Conservation (phyloP, 2,113 vertebrate genomes). For the Pachyramphus minor region DNA sequence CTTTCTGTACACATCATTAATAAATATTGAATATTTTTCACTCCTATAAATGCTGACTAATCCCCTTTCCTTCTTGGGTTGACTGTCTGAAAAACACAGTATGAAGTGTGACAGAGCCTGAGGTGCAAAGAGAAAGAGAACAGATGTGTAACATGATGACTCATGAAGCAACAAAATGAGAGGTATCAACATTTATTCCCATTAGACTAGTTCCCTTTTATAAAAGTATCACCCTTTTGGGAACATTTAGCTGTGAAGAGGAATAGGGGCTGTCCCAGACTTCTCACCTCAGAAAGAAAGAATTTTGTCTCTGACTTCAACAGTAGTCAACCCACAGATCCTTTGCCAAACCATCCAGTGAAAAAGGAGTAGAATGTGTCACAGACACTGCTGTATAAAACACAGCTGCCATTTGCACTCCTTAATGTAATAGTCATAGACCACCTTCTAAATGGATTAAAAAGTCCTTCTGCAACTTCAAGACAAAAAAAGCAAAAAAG, state of each 20-base stretch:
- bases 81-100: neutral
- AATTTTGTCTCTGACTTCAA: neutral
- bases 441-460: neutral
- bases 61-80: neutral
- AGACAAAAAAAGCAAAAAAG: neutral
- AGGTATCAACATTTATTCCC: neutral
- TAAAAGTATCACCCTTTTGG: neutral
- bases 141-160: neutral
- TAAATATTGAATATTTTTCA: neutral
- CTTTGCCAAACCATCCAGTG: neutral
- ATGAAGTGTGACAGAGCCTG: neutral
- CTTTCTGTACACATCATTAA: neutral
- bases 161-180: neutral
- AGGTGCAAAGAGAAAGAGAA: neutral
- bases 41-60: neutral
- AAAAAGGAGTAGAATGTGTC: neutral
- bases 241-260: neutral
- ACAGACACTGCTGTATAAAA: neutral
- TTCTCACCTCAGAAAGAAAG: constrained; percentile 1
- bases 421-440: neutral
- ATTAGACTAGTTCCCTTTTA: neutral
- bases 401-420: neutral
- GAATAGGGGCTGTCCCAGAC: neutral
- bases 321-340: neutral
- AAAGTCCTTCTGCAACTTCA: neutral